Conservation (phyloP, 2,888 invertebrate species). For the Achlya flavicornis region DNA sequence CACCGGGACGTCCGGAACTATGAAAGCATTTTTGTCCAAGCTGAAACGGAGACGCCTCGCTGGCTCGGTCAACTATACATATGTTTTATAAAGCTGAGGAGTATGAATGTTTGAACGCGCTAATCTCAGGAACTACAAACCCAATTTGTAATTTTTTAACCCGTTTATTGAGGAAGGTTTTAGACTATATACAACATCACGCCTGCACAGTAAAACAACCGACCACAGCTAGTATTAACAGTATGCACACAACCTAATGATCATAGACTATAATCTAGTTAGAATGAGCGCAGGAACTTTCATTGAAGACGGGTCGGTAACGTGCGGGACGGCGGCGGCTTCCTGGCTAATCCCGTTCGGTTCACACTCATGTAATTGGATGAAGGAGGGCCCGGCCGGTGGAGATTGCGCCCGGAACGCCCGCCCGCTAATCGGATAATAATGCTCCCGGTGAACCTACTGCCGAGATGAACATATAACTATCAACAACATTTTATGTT, state of each 20-base stretch:
- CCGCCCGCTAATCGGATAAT: conserved; percentile 76
- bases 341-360: conserved; percentile 70
- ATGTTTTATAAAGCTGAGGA: too few species aligned
- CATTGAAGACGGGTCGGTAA: conserved; percentile 41
- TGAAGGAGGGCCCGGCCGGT: conserved; percentile 66
- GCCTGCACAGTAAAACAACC: too few species aligned
- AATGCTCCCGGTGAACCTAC: conserved; percentile 60
- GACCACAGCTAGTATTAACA: background rate
- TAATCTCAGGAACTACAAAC: too few species aligned
- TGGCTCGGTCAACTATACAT: too few species aligned
- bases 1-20: too few species aligned
- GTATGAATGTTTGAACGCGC: too few species aligned
- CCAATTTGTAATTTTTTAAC: too few species aligned
- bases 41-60: too few species aligned
- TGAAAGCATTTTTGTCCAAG: too few species aligned
- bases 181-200: too few species aligned
- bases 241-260: background rate
- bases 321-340: conserved; percentile 45
- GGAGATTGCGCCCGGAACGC: conserved; percentile 71
- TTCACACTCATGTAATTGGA: conserved; percentile 81
- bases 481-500: background rate
- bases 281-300: conserved; percentile 18
- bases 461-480: conserved; percentile 27
- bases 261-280: conserved; percentile 11
- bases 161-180: too few species aligned